Evolutionary conservation across 2,797 vertebrate genomes (phyloP), one percentile per base, ranked within the genome.

Genomic region (Chrysocyon brachyurus): DNA sequence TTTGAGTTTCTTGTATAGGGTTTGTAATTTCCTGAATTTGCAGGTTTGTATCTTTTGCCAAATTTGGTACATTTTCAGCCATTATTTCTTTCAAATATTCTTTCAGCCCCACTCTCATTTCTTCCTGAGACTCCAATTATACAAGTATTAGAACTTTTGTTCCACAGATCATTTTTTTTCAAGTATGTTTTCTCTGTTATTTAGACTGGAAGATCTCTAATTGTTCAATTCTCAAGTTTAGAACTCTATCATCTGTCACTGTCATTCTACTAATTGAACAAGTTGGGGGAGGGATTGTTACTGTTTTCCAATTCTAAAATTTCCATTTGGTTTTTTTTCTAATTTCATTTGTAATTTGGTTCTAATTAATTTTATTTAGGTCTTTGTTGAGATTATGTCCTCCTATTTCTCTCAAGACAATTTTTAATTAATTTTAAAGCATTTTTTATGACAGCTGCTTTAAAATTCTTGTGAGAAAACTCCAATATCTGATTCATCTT

Each of bases 281-380:
- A 81, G 36, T 61, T 16, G 7, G 40, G 4, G 72, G 15, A 26
- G 14, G 21, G 0, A 1, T 7, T 49, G 24, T 10, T 91, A 12
- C 36, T 61, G 56, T 49, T 85, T 78, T 93, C 93, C n/a, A 70
- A 57, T 77, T 91, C 59, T 88, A 93, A 91, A 90, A 84, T 70
- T 93, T 95, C 28, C 63, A 91, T 56, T 82, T 92, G 59, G 52
- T 68, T 81, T 88, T 40, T 40, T 63, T 79, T 87, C 52, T 68
- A 40, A 87, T 88, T 90, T 96, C 63, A 95, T 77, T 93, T 77
- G 33, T 82, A 90, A 81, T 57, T 82, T 70, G 17, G 17, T 89
- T 94, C 88, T 85, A 77, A 91, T 94, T 91, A 75, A 88, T 83
- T 91, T 95, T 57, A 90, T 36, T 64, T 90, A 59, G 17, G 79